Conservation (phyloP, 1,140 invertebrate genomes). For the Phenacoccus solenopsis region DNA sequence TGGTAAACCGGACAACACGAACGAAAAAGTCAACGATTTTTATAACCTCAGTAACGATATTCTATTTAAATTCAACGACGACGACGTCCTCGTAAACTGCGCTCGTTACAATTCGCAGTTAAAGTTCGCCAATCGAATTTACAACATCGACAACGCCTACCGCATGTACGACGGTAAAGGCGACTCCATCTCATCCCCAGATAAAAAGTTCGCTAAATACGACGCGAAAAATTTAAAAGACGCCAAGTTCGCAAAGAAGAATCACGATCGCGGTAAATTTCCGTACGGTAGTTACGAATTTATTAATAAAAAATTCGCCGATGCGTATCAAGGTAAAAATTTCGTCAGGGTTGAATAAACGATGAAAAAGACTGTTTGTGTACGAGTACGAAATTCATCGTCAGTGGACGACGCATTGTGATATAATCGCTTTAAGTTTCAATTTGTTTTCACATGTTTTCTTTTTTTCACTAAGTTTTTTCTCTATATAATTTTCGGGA, state of each 20-base stretch:
- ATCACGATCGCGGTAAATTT: neutral
- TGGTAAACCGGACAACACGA: neutral
- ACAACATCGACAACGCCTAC: neutral
- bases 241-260: neutral
- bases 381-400: too few species aligned
- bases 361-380: too few species aligned
- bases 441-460: neutral
- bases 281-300: neutral
- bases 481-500: too few species aligned
- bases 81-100: neutral
- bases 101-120: neutral
- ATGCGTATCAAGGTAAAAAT: neutral
- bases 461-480: too few species aligned
- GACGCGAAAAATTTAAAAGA: neutral
- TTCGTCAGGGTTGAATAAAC: neutral
- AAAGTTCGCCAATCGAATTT: neutral
- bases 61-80: neutral
- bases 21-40: neutral
- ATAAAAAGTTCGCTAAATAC: neutral
- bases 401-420: too few species aligned
- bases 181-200: neutral
- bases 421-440: neutral
- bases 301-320: neutral
- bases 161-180: neutral
- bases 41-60: neutral